Evolutionary conservation across 2,888 invertebrate species (phyloP).

Genomic region (Xestia rhomboidea): DNA sequence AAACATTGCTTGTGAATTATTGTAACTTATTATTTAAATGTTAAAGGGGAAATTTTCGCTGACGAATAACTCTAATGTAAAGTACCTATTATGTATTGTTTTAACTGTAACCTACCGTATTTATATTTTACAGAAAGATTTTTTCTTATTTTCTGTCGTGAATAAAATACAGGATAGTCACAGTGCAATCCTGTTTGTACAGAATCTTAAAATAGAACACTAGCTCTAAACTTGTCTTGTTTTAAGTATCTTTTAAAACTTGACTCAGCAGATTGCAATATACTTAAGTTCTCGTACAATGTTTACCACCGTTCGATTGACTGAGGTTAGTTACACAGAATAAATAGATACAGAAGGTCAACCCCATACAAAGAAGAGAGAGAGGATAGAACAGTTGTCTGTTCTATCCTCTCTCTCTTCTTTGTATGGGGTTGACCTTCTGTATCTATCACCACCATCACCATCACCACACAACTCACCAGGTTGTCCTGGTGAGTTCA

Average conservation of each 20-base stretch:
- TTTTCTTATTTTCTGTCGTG: background rate
- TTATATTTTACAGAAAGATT: background rate
- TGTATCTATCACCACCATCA: too few relatives aligned
- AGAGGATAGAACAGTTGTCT: too few relatives aligned
- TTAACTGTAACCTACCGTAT: background rate
- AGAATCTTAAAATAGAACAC: conserved; percentile 4
- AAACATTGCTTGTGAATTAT: background rate
- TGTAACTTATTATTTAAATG: background rate
- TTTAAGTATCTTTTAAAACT: conserved; percentile 39
- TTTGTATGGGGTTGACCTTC: too few relatives aligned
- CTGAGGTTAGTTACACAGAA: conserved; percentile 16
- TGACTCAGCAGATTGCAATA: conserved; percentile 44
- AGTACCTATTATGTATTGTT: background rate
- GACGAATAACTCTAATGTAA: background rate
- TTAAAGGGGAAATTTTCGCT: too few relatives aligned
- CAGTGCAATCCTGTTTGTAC: background rate
- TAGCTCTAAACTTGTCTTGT: conserved; percentile 5
- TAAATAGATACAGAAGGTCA: conserved; percentile 12
- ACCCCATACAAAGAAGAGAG: background rate
- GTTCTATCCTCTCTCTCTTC: too few relatives aligned
- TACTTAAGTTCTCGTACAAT: conserved; percentile 49
- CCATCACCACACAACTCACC: too few relatives aligned
- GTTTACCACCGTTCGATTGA: conserved; percentile 42
- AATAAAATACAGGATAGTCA: background rate
- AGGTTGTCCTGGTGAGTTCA: background rate